phyloP scores from a whole-genome alignment of 2,888 invertebrate genomes.

The Machimus atricapillus region DNA sequence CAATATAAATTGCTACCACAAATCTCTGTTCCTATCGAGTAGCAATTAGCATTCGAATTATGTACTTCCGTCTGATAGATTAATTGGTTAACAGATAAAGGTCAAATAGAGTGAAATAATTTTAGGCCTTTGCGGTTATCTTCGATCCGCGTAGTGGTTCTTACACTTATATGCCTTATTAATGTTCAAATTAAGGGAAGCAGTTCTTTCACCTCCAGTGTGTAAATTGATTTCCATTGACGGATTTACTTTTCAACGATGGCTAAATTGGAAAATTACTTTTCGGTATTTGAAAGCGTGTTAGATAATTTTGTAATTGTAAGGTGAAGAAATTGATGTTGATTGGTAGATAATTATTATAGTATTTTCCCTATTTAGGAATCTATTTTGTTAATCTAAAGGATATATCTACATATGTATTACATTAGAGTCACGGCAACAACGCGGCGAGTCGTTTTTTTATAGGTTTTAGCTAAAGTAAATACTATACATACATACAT shows the following conservation, averaged over 20 bases:
- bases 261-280: background rate
- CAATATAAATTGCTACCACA: background rate
- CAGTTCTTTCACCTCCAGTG: background rate
- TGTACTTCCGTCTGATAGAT: background rate
- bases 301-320: too few species aligned
- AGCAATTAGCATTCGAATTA: background rate
- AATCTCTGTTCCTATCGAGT: background rate
- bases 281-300: too few species aligned
- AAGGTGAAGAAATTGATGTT: too few species aligned
- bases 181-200: background rate
- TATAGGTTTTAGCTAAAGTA: too few species aligned
- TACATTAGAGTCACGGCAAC: too few species aligned
- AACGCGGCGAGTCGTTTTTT: too few species aligned
- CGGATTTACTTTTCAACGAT: background rate
- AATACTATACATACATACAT: too few species aligned
- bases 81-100: background rate
- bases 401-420: too few species aligned
- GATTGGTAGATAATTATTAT: too few species aligned
- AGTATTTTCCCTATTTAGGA: too few species aligned
- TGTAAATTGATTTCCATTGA: background rate
- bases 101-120: background rate
- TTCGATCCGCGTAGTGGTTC: background rate
- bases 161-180: background rate
- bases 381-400: too few species aligned
- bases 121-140: background rate